Percentiles rank a stretch among this genome's conserved stretches.
Conservation (phyloP, 2,797 vertebrate genomes). For the Masticophis lateralis region DNA sequence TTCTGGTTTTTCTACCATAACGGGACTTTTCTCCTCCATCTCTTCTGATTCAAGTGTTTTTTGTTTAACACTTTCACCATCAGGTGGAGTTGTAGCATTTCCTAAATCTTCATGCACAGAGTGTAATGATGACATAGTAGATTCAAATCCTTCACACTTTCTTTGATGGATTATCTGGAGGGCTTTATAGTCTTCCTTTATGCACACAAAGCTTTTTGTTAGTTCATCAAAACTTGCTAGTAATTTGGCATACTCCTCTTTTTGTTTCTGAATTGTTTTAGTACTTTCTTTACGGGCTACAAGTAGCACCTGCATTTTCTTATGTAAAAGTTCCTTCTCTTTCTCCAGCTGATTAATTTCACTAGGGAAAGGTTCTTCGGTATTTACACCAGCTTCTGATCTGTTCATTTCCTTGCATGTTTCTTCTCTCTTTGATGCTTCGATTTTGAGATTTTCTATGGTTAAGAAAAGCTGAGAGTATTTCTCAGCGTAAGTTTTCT, state of each 20-base stretch:
- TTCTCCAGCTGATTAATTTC: conserved; percentile 60
- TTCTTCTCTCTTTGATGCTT: conserved; percentile 58
- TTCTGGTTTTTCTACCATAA: conserved; percentile 46
- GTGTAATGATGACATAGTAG: conserved; percentile 40
- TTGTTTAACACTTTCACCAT: conserved; percentile 58
- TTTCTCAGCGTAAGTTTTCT: conserved; percentile 64
- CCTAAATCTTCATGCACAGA: conserved; percentile 64
- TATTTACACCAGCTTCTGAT: conserved; percentile 4
- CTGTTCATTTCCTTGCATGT: conserved; percentile 17
- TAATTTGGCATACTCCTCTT: conserved; percentile 66
- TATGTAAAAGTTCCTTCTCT: conserved; percentile 77
- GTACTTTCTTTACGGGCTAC: conserved; percentile 71
- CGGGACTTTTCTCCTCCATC: conserved; percentile 55
- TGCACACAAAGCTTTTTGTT: conserved; percentile 64
- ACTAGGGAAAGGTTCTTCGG: neutral
- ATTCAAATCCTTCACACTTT: conserved; percentile 66
- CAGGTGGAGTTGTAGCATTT: conserved; percentile 49
- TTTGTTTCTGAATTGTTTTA: conserved; percentile 70
- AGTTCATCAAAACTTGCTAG: conserved; percentile 72
- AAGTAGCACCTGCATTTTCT: conserved; percentile 76
- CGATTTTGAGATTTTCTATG: conserved; percentile 69
- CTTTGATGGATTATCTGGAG: conserved; percentile 65
- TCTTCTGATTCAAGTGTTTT: conserved; percentile 60
- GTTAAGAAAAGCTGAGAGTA: conserved; percentile 58
- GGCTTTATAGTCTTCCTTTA: conserved; percentile 50